These are phyloP conservation scores for Indicator indicator DNA, from an alignment of 2,113 vertebrate species.

Conservation along the genomic window DNA sequence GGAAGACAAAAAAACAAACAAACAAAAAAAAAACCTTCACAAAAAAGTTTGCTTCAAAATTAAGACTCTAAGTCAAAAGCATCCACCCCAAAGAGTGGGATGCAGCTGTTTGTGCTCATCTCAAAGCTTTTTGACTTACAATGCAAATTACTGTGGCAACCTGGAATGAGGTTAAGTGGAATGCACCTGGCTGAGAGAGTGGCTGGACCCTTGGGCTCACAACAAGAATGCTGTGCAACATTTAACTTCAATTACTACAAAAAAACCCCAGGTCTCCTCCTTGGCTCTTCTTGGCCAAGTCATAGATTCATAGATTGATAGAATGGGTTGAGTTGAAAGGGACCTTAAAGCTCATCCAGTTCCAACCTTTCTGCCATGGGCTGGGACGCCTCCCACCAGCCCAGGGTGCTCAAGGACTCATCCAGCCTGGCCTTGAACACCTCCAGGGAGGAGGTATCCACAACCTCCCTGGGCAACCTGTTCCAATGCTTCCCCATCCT, in stretches of 20 bases:
- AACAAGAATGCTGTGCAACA: accelerated
- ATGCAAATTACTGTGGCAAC: neutral
- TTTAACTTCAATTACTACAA: neutral
- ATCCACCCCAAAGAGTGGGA: neutral
- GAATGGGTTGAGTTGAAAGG: no score
- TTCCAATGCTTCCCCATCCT: no score
- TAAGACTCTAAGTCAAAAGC: neutral
- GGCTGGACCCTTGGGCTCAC: neutral
- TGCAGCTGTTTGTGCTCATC: neutral
- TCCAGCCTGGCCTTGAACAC: no score
- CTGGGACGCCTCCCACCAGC: no score
- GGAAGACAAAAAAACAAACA: neutral
- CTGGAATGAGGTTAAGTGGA: neutral
- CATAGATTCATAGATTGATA: no score
- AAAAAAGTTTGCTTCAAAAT: neutral
- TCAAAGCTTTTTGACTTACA: neutral
- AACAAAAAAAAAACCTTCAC: neutral
- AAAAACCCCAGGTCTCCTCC: accelerated
- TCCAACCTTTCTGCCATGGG: no score
- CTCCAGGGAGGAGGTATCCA: no score
- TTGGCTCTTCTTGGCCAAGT: neutral
- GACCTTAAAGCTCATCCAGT: no score
- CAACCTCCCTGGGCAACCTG: no score
- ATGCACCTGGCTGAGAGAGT: neutral
- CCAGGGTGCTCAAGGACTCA: no score